Conservation (phyloP, 2,113 vertebrate species). For the Brevimyrus niger region DNA sequence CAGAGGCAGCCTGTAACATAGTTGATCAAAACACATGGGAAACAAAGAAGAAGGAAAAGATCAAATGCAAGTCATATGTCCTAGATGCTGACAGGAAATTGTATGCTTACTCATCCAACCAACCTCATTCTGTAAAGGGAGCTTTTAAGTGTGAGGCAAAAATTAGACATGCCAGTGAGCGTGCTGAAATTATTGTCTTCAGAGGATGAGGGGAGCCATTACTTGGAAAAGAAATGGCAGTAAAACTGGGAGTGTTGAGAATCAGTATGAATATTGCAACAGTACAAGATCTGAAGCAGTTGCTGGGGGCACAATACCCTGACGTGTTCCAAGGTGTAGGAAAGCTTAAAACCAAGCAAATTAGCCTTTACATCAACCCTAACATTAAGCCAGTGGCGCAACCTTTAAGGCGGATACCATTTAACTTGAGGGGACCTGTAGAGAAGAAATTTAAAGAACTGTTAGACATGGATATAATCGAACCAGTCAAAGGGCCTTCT, state of each 20-base stretch:
- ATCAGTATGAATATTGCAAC: conserved; percentile 16
- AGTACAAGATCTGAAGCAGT: not conserved
- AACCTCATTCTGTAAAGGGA: conserved; percentile 15
- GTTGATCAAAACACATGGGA: conserved; percentile 21
- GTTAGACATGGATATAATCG: not conserved
- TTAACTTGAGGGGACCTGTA: not conserved
- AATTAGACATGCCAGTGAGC: too few species aligned
- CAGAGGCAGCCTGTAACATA: conserved; percentile 16
- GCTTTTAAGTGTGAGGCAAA: conserved; percentile 23
- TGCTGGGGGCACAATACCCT: conserved; percentile 18
- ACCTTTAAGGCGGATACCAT: conserved; percentile 1
- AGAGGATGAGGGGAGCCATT: conserved; percentile 12
- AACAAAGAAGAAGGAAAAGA: conserved; percentile 11
- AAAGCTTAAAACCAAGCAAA: conserved; percentile 26
- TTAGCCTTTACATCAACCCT: not conserved
- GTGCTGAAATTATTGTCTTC: conserved; percentile 16
- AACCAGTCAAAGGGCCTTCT: not conserved
- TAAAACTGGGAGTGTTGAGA: conserved; percentile 22
- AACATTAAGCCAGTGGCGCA: not conserved
- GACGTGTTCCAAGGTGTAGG: conserved; percentile 16
- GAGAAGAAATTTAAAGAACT: not conserved
- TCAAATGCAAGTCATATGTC: conserved; percentile 20
- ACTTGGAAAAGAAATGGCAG: conserved; percentile 11
- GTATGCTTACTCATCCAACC: conserved; percentile 20
- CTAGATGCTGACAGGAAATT: conserved; percentile 11